Evolutionary conservation across 2,888 invertebrate species (phyloP).

Genomic region (Cosmopolites sordidus): DNA sequence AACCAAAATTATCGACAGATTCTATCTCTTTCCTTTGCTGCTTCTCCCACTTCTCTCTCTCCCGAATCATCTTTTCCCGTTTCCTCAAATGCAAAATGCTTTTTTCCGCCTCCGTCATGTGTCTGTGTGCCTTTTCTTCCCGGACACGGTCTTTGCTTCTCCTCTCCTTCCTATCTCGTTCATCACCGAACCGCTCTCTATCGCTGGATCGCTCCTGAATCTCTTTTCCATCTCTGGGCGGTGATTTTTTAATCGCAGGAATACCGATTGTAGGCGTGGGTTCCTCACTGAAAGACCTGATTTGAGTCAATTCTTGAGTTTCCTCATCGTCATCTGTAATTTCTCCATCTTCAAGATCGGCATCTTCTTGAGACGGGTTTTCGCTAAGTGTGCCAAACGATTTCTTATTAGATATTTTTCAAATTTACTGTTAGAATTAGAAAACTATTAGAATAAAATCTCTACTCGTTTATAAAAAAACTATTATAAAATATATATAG

Average conservation of each 20-base stretch:
- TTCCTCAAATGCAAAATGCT: slow-evolving; percentile 46
- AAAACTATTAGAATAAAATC: no score
- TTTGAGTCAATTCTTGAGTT: slow-evolving; percentile 11
- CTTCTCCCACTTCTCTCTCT: slow-evolving; percentile 43
- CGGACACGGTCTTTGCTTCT: slow-evolving; percentile 16
- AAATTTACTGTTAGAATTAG: no score
- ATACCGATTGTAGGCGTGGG: slow-evolving; percentile 3
- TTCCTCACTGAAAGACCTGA: slow-evolving; percentile 16
- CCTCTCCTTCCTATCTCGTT: slow-evolving; percentile 11
- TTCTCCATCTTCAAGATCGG: slow-evolving; percentile 78
- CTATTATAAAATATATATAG: no score
- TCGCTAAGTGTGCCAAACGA: no score
- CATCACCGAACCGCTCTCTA: slow-evolving; percentile 20
- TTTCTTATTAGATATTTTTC: no score
- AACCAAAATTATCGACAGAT: slow-evolving; percentile 12
- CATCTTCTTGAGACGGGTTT: slow-evolving; percentile 7
- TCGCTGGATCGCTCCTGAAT: slow-evolving; percentile 16
- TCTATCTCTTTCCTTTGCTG: slow-evolving; percentile 35
- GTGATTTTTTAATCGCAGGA: slow-evolving; percentile 9
- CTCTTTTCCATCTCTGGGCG: slow-evolving; percentile 11
- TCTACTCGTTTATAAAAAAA: no score
- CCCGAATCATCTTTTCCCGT: slow-evolving; percentile 43
- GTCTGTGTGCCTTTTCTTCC: slow-evolving; percentile 42
- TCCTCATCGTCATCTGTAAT: slow-evolving; percentile 68
- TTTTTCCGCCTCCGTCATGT: slow-evolving; percentile 48